Conservation (phyloP, 2,888 invertebrate genomes). For the Pyrochroa serraticornis region DNA sequence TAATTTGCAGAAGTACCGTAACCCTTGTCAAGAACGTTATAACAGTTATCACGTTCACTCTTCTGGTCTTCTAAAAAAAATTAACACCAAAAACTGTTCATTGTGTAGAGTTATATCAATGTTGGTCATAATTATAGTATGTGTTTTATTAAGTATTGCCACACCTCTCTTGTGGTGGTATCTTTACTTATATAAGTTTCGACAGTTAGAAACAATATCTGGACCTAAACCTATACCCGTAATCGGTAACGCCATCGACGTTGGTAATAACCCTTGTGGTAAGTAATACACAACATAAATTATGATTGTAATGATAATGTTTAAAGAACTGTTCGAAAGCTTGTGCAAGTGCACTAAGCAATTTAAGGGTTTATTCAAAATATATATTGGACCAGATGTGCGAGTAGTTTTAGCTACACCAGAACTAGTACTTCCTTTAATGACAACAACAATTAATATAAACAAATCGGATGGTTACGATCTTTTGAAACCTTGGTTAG, state of each 20-base stretch:
- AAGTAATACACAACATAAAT: background rate
- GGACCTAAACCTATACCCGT: slow-evolving; percentile 2
- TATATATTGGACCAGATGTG: slow-evolving; percentile 1
- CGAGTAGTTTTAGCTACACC: slow-evolving; percentile 11
- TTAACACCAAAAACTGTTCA: too few relatives aligned
- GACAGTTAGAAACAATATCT: background rate
- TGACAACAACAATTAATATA: slow-evolving; percentile 18
- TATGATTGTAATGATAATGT: too few relatives aligned
- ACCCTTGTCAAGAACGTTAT: too few relatives aligned
- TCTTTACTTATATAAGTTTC: background rate
- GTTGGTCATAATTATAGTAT: too few relatives aligned
- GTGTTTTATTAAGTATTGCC: background rate
- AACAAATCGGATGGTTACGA: slow-evolving; percentile 49
- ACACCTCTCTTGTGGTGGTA: slow-evolving; percentile 4
- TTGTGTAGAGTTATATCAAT: too few relatives aligned
- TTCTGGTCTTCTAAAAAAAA: too few relatives aligned
- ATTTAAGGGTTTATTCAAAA: slow-evolving; percentile 6
- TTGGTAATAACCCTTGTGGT: background rate
- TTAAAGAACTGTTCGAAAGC: background rate
- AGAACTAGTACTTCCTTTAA: slow-evolving; percentile 12
- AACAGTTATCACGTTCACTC: too few relatives aligned
- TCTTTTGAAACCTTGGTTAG: slow-evolving; percentile 51
- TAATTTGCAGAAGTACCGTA: too few relatives aligned
- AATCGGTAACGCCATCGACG: background rate
- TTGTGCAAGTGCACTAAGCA: background rate